Conservation (phyloP, 2,113 vertebrate species). For the Theristicus caerulescens region DNA sequence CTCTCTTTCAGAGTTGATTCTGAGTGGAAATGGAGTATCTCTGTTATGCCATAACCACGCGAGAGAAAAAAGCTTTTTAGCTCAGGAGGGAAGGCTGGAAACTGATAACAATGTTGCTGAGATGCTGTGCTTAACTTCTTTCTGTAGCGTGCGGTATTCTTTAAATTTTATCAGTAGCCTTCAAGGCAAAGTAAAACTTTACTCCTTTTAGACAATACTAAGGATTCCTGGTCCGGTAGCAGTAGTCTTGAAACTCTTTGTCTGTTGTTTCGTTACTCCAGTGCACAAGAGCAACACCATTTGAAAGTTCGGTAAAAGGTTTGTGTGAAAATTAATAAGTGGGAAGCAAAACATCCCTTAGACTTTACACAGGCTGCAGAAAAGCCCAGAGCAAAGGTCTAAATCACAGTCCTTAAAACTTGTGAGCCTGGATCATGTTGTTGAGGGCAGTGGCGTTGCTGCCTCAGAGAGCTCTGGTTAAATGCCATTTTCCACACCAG, state of each 20-base stretch:
- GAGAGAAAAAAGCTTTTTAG: background rate
- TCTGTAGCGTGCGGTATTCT: background rate
- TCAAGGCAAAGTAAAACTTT: background rate
- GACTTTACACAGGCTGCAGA: background rate
- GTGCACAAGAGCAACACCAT: background rate
- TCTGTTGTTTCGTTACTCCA: background rate
- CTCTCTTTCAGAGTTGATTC: background rate
- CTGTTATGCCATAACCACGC: background rate
- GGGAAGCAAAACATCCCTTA: background rate
- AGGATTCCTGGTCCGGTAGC: background rate
- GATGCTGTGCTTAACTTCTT: background rate
- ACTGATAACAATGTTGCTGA: background rate
- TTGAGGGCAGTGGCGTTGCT: background rate
- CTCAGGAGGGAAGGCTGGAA: background rate
- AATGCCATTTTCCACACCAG: rapidly evolving
- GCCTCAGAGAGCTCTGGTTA: background rate
- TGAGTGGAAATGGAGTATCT: background rate
- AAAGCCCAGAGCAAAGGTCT: background rate
- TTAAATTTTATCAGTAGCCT: background rate
- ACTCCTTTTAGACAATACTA: background rate
- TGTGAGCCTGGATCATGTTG: rapidly evolving
- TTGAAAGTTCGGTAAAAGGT: background rate
- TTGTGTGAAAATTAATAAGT: background rate
- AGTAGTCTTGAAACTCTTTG: background rate
- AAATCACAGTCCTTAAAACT: background rate